phyloP scores from a whole-genome alignment of 2,113 vertebrate species.

The Cavia aperea region DNA sequence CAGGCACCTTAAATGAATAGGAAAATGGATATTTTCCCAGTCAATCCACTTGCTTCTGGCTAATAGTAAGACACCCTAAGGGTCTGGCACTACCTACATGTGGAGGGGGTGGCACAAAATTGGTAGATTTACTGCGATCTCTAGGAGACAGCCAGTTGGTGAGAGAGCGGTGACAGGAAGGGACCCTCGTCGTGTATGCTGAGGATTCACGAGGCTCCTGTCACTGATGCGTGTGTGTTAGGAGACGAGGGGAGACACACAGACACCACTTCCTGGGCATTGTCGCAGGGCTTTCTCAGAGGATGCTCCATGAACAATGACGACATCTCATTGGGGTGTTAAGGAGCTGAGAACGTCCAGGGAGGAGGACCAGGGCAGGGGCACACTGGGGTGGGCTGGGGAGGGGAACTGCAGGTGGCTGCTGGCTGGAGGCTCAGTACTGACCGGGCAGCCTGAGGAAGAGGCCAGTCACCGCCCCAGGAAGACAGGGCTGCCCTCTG shows the following conservation, averaged over 20 bases:
- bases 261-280: neutral
- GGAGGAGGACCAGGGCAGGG: neutral
- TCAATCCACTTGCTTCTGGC: constrained; percentile 2
- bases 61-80: neutral
- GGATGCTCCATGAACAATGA: neutral
- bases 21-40: neutral
- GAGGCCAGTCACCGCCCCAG: fast-evolving
- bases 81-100: neutral
- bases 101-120: neutral
- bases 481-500: neutral
- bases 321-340: neutral
- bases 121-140: neutral
- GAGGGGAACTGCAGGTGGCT: neutral
- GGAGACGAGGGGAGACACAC: neutral
- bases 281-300: neutral
- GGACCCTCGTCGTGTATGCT: neutral
- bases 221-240: neutral
- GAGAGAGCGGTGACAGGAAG: neutral
- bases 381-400: fast-evolving
- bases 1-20: neutral
- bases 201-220: neutral
- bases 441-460: neutral
- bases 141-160: neutral
- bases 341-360: neutral
- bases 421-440: neutral